Conservation (phyloP, 1,140 invertebrate species). For the Wasmannia auropunctata region DNA sequence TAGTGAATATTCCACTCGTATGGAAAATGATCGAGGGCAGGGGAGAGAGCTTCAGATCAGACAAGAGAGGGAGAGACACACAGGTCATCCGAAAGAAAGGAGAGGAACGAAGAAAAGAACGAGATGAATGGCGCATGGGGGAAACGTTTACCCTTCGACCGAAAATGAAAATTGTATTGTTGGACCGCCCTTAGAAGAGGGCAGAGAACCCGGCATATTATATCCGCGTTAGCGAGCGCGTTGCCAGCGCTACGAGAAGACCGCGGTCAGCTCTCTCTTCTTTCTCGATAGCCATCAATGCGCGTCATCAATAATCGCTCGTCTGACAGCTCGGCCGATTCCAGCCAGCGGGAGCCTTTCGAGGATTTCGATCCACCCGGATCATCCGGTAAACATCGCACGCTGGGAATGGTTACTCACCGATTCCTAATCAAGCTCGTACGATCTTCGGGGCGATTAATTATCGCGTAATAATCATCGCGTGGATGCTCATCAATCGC, state of each 20-base stretch:
- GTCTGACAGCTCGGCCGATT: conserved; percentile 75
- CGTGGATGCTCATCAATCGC: background rate
- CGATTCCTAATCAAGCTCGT: conserved; percentile 16
- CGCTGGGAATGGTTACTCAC: conserved; percentile 36
- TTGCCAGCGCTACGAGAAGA: conserved; percentile 62
- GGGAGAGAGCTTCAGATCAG: conserved; percentile 49
- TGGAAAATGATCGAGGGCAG: conserved; percentile 55
- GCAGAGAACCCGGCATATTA: conserved; percentile 74
- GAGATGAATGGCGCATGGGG: conserved; percentile 36
- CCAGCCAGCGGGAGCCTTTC: conserved; percentile 55
- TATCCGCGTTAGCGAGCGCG: conserved; percentile 79
- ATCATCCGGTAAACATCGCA: conserved; percentile 59
- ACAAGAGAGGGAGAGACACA: conserved; percentile 33
- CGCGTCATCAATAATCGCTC: conserved; percentile 81
- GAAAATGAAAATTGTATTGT: conserved; percentile 83
- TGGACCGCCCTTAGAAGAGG: conserved; percentile 63
- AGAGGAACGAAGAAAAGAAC: conserved; percentile 46
- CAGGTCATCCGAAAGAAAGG: conserved; percentile 29
- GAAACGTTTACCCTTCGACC: conserved; percentile 71
- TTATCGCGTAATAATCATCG: conserved; percentile 36
- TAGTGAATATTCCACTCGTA: conserved; percentile 73
- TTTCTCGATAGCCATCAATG: conserved; percentile 72
- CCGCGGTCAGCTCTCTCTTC: conserved; percentile 77
- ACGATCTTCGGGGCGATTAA: conserved; percentile 29
- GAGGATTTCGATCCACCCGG: conserved; percentile 55